phyloP scores from a whole-genome alignment of 1,140 invertebrate species.

The Melitaea cinxia region DNA sequence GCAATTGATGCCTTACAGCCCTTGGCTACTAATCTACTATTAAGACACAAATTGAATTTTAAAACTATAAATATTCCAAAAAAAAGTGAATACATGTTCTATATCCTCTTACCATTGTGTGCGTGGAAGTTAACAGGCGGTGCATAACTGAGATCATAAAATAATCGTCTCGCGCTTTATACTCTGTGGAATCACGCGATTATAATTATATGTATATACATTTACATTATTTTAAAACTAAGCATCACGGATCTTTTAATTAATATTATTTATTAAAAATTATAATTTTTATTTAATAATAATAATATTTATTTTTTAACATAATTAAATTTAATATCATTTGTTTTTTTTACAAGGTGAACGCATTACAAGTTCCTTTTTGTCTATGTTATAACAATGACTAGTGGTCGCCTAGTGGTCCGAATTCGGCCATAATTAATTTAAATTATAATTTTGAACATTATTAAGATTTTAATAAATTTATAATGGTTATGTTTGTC shows the following conservation, averaged over 20 bases:
- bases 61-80: background rate
- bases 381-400: slow-evolving; percentile 6
- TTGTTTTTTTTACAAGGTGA: slow-evolving; percentile 68
- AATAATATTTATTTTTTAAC: no score
- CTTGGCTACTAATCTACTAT: no score
- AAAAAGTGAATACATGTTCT: background rate
- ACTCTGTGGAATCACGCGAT: slow-evolving; percentile 51
- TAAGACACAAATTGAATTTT: no score
- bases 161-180: slow-evolving; percentile 63
- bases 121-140: slow-evolving; percentile 67
- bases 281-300: no score
- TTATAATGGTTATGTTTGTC: no score
- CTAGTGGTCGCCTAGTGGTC: no score
- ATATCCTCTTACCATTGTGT: slow-evolving; percentile 66
- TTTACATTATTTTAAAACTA: slow-evolving; percentile 78
- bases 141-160: slow-evolving; percentile 67
- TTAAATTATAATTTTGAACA: no score
- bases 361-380: slow-evolving; percentile 32
- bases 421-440: no score
- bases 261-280: no score
- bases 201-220: slow-evolving; percentile 53
- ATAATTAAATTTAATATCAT: no score
- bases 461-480: no score
- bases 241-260: slow-evolving; percentile 57
- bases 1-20: no score